Evolutionary conservation across 2,113 vertebrate genomes (phyloP).

Genomic region (Antechinus stuartii): DNA sequence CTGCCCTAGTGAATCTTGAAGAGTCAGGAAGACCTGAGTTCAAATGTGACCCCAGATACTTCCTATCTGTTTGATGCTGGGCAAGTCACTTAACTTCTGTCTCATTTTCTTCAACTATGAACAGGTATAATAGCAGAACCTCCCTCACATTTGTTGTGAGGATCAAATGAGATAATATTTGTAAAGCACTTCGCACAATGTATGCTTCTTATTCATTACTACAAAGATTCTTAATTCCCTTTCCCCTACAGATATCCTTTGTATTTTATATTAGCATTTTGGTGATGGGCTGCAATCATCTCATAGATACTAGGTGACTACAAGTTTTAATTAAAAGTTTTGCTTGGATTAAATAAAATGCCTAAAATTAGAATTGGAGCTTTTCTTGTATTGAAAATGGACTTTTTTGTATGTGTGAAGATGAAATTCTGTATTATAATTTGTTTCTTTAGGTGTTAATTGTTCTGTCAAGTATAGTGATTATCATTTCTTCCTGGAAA

Average conservation of each 20-base stretch:
- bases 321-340: slow-evolving; percentile 63
- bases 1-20: not conserved
- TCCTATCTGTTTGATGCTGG: not conserved
- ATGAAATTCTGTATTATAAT: slow-evolving; percentile 45
- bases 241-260: not conserved
- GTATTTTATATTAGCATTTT: slow-evolving; percentile 11
- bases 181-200: not conserved
- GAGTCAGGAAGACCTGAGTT: not conserved
- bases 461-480: slow-evolving; percentile 54
- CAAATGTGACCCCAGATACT: not conserved
- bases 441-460: slow-evolving; percentile 69
- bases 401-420: slow-evolving; percentile 59
- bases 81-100: not conserved
- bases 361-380: slow-evolving; percentile 44
- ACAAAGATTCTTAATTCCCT: not conserved
- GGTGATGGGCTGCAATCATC: slow-evolving; percentile 1
- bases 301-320: slow-evolving; percentile 15
- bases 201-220: not conserved
- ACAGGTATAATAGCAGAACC: not conserved
- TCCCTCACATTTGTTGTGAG: not conserved
- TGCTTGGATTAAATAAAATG: slow-evolving; percentile 43
- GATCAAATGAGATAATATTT: not conserved
- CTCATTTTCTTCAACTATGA: not conserved
- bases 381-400: slow-evolving; percentile 30
- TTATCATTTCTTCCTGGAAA: slow-evolving; percentile 54